Conservation (phyloP, 2,797 vertebrate genomes). For the Phalloptychus januarius region DNA sequence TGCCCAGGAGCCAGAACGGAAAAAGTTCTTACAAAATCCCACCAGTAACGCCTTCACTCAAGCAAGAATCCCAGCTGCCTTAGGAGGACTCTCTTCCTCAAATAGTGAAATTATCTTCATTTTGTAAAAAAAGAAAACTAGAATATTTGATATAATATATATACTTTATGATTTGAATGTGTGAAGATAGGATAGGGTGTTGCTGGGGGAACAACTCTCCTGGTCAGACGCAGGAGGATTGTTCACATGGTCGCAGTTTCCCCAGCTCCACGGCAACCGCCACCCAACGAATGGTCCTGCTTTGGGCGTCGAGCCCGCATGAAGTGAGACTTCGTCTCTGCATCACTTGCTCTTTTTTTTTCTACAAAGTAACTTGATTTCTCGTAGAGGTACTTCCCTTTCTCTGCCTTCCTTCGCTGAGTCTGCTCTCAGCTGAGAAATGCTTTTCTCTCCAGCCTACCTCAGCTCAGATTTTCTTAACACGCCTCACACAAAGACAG, state of each 20-base stretch:
- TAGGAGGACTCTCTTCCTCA: conserved; percentile 26
- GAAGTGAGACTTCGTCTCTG: conserved; percentile 61
- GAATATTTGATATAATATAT: conserved; percentile 20
- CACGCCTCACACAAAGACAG: conserved; percentile 51
- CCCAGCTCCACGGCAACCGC: conserved; percentile 57
- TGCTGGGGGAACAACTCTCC: conserved; percentile 42
- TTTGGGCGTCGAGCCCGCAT: conserved; percentile 49
- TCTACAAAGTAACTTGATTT: conserved; percentile 57
- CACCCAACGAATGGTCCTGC: conserved; percentile 46
- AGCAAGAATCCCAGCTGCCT: conserved; percentile 43
- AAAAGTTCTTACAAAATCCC: conserved; percentile 67
- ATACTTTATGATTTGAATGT: conserved; percentile 27
- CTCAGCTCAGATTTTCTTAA: conserved; percentile 82
- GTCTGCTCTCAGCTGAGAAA: conserved; percentile 68
- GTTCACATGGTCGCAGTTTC: conserved; percentile 44
- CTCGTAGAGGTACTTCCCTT: conserved; percentile 67
- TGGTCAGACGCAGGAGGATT: conserved; percentile 49
- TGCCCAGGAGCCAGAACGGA: conserved; percentile 81
- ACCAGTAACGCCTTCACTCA: conserved; percentile 48
- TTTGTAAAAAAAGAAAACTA: conserved; percentile 2
- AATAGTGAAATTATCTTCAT: conserved; percentile 13
- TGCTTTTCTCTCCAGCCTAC: conserved; percentile 79
- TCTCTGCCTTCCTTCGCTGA: conserved; percentile 65
- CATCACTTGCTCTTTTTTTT: conserved; percentile 30
- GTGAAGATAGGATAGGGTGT: conserved; percentile 49